Evolutionary conservation across 2,797 vertebrate genomes (phyloP).

Genomic region (Darevskia nairensis): DNA sequence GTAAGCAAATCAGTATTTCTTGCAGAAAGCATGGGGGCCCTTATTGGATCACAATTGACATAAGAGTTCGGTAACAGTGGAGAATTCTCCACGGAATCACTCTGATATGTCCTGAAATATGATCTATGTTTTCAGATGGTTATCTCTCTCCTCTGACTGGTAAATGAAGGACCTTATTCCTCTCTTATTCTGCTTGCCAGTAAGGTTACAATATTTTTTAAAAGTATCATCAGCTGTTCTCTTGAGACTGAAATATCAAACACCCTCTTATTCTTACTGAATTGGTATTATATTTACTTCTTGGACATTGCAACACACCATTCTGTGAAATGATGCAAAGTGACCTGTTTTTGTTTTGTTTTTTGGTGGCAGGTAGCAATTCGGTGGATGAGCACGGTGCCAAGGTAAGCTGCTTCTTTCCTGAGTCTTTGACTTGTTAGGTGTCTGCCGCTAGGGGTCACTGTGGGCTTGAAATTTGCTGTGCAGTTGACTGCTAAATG

Average conservation of each 20-base stretch:
- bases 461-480: neutral
- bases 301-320: neutral
- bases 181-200: neutral
- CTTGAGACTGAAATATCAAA: neutral
- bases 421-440: neutral
- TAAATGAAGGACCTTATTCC: neutral
- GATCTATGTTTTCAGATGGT: neutral
- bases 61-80: neutral
- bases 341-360: neutral
- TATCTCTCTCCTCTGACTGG: neutral
- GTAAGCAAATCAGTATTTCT: too few relatives aligned
- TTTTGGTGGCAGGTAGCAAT: slow-evolving; percentile 83
- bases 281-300: neutral
- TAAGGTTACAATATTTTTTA: neutral
- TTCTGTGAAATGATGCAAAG: neutral
- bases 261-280: neutral
- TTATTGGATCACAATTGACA: neutral
- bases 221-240: neutral
- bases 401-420: slow-evolving; percentile 74
- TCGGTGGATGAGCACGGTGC: slow-evolving; percentile 89
- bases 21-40: neutral
- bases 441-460: slow-evolving; percentile 1
- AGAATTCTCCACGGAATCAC: too few relatives aligned
- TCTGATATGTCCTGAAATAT: neutral
- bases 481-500: too few relatives aligned